Conservation (phyloP, 2,888 invertebrate genomes). For the Lymantria dispar region DNA sequence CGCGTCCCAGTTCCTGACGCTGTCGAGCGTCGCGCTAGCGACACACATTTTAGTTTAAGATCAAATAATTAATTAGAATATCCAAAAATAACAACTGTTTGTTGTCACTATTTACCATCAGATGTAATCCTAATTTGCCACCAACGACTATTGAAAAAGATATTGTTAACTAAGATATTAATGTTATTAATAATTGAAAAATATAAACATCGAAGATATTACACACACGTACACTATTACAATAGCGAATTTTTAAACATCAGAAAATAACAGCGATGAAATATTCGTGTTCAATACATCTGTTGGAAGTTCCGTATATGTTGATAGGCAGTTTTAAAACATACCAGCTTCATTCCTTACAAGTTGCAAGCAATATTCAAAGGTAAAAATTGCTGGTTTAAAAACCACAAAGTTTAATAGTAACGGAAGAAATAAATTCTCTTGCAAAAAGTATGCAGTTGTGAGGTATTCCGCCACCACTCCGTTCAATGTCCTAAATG, state of each 20-base stretch:
- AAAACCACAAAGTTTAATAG: slow-evolving; percentile 35
- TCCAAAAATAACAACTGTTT: no score
- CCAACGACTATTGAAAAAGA: neutral
- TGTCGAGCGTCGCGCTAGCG: no score
- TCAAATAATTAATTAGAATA: no score
- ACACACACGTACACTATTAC: slow-evolving; percentile 10
- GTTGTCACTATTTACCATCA: no score
- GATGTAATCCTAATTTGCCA: no score
- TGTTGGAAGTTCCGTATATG: slow-evolving; percentile 16
- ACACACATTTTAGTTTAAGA: no score
- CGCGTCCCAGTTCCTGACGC: no score
- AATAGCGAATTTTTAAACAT: slow-evolving; percentile 11
- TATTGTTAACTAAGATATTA: neutral
- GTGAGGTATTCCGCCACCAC: slow-evolving; percentile 31
- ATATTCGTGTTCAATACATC: slow-evolving; percentile 35
- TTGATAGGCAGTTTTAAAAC: neutral
- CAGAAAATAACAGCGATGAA: slow-evolving; percentile 29
- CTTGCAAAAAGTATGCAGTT: slow-evolving; percentile 44
- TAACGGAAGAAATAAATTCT: slow-evolving; percentile 57
- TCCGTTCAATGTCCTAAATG: slow-evolving; percentile 2
- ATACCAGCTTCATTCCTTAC: slow-evolving; percentile 12
- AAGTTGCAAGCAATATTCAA: slow-evolving; percentile 28
- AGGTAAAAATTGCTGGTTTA: slow-evolving; percentile 16
- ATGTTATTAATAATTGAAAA: slow-evolving; percentile 11
- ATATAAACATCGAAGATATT: slow-evolving; percentile 19